phyloP scores from a whole-genome alignment of 1,140 invertebrate species.

The Sycobia sp. region DNA sequence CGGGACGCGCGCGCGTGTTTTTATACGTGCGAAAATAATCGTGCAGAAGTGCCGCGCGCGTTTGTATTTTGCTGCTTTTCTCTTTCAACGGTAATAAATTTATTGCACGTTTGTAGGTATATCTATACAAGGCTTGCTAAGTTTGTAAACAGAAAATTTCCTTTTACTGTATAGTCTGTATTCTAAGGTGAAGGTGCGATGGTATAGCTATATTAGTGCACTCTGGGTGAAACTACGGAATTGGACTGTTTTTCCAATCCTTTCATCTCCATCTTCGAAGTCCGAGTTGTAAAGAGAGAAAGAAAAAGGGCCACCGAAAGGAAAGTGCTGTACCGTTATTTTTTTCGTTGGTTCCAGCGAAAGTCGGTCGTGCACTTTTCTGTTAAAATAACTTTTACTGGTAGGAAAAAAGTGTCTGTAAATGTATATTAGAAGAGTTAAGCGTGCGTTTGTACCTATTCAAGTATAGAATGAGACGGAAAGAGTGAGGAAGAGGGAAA shows the following conservation, averaged over 20 bases:
- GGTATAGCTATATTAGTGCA: neutral
- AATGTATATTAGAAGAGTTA: too few relatives aligned
- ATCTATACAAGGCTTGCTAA: neutral
- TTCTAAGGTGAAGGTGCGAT: too few relatives aligned
- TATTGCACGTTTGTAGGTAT: too few relatives aligned
- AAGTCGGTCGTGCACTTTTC: slow-evolving; percentile 22
- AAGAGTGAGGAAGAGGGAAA: slow-evolving; percentile 47
- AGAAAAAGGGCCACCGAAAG: neutral
- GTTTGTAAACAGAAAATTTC: too few relatives aligned
- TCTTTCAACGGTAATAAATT: too few relatives aligned
- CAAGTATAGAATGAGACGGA: neutral
- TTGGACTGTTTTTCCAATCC: neutral
- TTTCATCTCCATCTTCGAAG: neutral
- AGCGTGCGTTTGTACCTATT: neutral
- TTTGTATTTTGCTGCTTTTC: too few relatives aligned
- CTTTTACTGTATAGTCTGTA: neutral
- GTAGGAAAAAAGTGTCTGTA: too few relatives aligned
- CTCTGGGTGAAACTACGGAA: neutral
- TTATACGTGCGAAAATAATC: too few relatives aligned
- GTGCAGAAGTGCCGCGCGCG: too few relatives aligned
- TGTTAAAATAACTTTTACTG: slow-evolving; percentile 22
- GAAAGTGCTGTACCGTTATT: slow-evolving; percentile 16
- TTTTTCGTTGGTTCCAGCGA: too few relatives aligned
- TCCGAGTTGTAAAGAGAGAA: neutral
- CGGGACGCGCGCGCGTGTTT: too few relatives aligned